These are phyloP conservation scores for Sminthurinus aureus DNA, from an alignment of 2,888 invertebrate genomes.

Conservation along the genomic window DNA sequence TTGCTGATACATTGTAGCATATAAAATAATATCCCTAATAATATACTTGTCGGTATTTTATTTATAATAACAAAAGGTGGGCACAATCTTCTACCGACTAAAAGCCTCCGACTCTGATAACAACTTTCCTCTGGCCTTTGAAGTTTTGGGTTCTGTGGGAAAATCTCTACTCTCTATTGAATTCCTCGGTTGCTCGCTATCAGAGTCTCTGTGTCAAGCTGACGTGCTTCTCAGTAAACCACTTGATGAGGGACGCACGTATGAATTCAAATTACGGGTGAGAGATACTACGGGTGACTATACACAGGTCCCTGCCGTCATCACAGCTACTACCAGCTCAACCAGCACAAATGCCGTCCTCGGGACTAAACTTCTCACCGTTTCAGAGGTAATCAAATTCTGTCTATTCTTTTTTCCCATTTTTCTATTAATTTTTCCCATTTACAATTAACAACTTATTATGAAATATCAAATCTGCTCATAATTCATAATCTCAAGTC, in stretches of 20 bases:
- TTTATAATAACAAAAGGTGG: slow-evolving; percentile 64
- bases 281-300: slow-evolving; percentile 80
- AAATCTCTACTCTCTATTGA: slow-evolving; percentile 80
- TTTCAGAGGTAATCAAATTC: slow-evolving; percentile 56
- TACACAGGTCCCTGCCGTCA: slow-evolving; percentile 78
- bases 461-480: too few relatives aligned
- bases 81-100: slow-evolving; percentile 85
- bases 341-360: slow-evolving; percentile 61
- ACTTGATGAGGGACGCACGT: slow-evolving; percentile 69
- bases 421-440: too few relatives aligned
- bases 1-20: too few relatives aligned
- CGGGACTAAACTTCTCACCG: slow-evolving; percentile 55
- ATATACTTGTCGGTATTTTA: too few relatives aligned
- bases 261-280: slow-evolving; percentile 61
- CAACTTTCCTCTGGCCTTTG: slow-evolving; percentile 85
- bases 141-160: slow-evolving; percentile 76
- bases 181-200: slow-evolving; percentile 82
- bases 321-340: slow-evolving; percentile 83
- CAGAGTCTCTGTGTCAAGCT: slow-evolving; percentile 88
- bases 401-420: too few relatives aligned
- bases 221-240: slow-evolving; percentile 81
- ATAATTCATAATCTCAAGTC: too few relatives aligned
- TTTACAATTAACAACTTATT: too few relatives aligned
- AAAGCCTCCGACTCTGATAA: slow-evolving; percentile 87
- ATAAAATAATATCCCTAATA: too few relatives aligned